Percentiles rank a stretch among this genome's conserved stretches.
These are phyloP conservation scores for Sitodiplosis mosellana DNA, from an alignment of 1,140 invertebrate species.

Conservation along the genomic window DNA sequence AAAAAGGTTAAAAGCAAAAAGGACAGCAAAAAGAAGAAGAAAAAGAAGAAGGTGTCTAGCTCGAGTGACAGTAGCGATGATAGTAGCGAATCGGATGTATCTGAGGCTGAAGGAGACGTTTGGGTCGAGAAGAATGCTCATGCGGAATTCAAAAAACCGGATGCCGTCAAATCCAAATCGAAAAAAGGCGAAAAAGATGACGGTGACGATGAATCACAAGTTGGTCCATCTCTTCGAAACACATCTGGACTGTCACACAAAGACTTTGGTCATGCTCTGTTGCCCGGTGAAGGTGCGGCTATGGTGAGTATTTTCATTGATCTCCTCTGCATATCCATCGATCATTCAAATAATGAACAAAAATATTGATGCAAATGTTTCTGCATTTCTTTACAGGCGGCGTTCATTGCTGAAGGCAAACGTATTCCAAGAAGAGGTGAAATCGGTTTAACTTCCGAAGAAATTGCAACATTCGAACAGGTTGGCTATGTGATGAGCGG, in stretches of 20 bases:
- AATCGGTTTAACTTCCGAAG: conserved; percentile 91
- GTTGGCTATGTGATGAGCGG: conserved; percentile 98
- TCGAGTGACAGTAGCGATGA: conserved; percentile 22
- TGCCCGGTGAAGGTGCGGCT: conserved; percentile 90
- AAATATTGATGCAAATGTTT: too few species aligned
- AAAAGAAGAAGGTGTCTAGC: conserved; percentile 26
- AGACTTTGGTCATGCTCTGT: conserved; percentile 74
- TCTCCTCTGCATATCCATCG: too few species aligned
- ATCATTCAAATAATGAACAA: too few species aligned
- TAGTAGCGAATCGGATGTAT: conserved; percentile 14
- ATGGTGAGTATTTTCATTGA: too few species aligned
- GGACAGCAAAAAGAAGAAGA: conserved; percentile 27
- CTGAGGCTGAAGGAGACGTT: conserved; percentile 28
- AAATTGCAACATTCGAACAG: conserved; percentile 87
- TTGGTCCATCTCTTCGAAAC: conserved; percentile 52
- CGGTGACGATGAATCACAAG: conserved; percentile 36
- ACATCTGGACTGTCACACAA: conserved; percentile 52
- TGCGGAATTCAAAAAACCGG: conserved; percentile 15
- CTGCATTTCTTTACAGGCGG: conserved; percentile 33
- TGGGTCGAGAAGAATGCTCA: conserved; percentile 52
- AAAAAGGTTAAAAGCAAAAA: conserved; percentile 14
- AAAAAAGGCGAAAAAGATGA: conserved; percentile 13
- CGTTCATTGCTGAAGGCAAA: conserved; percentile 96
- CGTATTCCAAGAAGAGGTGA: conserved; percentile 94
- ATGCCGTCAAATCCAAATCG: conserved; percentile 4